Conservation (phyloP, 2,797 vertebrate species). For the Acanthurus leucopareius region DNA sequence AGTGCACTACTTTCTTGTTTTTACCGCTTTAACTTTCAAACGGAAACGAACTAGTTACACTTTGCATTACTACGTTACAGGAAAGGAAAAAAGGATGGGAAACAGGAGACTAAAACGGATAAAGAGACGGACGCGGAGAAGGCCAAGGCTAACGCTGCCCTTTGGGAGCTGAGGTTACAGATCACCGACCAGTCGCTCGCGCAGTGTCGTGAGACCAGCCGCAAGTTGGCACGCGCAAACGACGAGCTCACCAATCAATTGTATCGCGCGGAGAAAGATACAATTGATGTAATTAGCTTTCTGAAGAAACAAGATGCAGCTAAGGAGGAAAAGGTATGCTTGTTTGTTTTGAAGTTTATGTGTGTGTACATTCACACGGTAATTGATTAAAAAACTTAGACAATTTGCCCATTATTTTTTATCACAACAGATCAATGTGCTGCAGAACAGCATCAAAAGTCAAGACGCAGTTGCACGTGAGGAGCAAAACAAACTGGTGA, state of each 20-base stretch:
- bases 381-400: no score
- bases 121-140: constrained; percentile 87
- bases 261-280: constrained; percentile 85
- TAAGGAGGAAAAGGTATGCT: not conserved
- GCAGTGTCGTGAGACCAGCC: constrained; percentile 83
- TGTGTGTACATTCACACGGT: not conserved
- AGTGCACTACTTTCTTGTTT: constrained; percentile 42
- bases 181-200: constrained; percentile 83
- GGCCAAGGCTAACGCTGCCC: constrained; percentile 85
- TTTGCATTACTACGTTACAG: constrained; percentile 53
- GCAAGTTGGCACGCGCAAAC: constrained; percentile 83
- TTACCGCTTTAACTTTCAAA: not conserved
- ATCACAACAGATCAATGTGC: constrained; percentile 82
- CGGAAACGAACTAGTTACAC: not conserved
- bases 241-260: constrained; percentile 85
- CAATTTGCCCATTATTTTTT: not conserved
- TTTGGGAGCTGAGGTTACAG: constrained; percentile 90
- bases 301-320: constrained; percentile 81
- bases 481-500: constrained; percentile 87
- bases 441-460: constrained; percentile 82
- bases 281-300: constrained; percentile 79
- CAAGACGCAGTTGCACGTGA: constrained; percentile 79
- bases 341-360: not conserved
- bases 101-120: constrained; percentile 78
- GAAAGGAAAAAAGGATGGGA: constrained; percentile 84